Evolutionary conservation across 2,888 invertebrate species (phyloP).

Genomic region (Toxonevra muliebris): DNA sequence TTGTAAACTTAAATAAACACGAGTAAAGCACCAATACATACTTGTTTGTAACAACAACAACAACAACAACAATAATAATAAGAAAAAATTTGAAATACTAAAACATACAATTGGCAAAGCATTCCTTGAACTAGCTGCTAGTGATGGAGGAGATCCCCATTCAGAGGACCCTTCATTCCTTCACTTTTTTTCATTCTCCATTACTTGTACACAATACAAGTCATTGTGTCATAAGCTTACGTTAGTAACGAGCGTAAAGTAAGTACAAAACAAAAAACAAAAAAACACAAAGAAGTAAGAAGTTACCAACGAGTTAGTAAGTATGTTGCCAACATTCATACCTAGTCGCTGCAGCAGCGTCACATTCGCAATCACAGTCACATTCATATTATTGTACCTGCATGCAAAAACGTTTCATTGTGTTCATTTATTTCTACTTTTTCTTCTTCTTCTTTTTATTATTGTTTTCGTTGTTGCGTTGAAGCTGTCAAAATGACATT

Average conservation of each 20-base stretch:
- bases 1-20: not conserved
- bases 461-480: constrained; percentile 17
- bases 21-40: not conserved
- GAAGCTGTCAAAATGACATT: constrained; percentile 22
- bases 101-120: no score
- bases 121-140: constrained; percentile 32
- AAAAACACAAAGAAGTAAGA: constrained; percentile 16
- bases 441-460: constrained; percentile 1
- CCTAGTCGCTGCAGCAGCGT: not conserved
- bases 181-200: not conserved
- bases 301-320: not conserved
- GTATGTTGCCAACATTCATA: constrained; percentile 6
- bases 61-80: not conserved
- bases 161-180: no score
- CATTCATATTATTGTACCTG: constrained; percentile 8
- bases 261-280: constrained; percentile 2
- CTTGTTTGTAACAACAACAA: not conserved
- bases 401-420: not conserved
- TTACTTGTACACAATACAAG: not conserved
- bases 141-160: constrained; percentile 4
- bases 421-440: constrained; percentile 3
- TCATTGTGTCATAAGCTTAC: no score
- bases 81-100: no score
- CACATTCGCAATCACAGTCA: not conserved
- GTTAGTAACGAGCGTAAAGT: not conserved